Percentiles rank a stretch among this genome's conserved stretches.
Conservation (phyloP, 2,113 vertebrate species). For the Trogon melanurus region DNA sequence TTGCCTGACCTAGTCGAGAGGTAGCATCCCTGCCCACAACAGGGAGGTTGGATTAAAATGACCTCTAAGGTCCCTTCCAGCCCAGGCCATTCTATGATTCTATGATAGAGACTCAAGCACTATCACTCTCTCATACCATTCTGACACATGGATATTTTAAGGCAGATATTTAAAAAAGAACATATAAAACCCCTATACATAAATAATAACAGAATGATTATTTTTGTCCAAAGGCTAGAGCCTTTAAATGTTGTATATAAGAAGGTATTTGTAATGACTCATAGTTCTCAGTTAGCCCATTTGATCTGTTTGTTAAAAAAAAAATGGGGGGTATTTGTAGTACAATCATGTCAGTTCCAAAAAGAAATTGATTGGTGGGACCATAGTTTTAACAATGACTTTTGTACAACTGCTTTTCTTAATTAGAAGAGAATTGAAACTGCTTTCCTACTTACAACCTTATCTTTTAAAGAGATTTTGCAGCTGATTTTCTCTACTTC, state of each 20-base stretch:
- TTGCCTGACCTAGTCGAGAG: no score
- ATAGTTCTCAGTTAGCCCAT: not conserved
- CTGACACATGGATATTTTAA: not conserved
- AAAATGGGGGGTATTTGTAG: not conserved
- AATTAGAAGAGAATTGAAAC: not conserved
- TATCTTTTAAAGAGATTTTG: not conserved
- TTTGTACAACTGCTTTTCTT: not conserved
- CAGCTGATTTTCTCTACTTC: not conserved
- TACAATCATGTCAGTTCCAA: not conserved
- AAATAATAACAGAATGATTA: not conserved
- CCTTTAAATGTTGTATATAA: not conserved
- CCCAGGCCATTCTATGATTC: no score
- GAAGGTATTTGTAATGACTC: not conserved
- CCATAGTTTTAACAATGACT: not conserved
- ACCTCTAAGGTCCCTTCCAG: no score
- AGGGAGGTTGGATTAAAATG: no score
- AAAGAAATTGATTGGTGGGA: not conserved
- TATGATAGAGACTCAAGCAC: not conserved
- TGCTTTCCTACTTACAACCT: not conserved
- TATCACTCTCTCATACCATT: not conserved
- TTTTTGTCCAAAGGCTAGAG: not conserved
- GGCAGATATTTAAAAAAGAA: not conserved
- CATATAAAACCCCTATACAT: not conserved
- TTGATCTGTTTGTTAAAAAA: not conserved
- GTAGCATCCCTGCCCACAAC: no score